A percentile compares a stretch with the other conserved stretches of the same genome.
Evolutionary conservation across 2,113 vertebrate genomes (phyloP).

Genomic region (Myotis lucifugus): DNA sequence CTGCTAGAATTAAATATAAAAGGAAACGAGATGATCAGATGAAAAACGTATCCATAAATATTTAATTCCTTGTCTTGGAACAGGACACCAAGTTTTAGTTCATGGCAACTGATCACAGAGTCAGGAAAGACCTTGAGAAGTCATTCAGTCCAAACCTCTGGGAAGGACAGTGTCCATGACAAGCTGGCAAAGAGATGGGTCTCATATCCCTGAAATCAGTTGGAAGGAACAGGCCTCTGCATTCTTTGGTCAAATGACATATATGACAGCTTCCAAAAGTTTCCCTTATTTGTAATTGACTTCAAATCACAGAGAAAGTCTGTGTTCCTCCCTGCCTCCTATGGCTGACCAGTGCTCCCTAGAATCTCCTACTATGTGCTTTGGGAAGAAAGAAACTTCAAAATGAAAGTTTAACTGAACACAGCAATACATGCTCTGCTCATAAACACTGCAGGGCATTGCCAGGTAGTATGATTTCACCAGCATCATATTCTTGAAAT

Average conservation of each 20-base stretch:
- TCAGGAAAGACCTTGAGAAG: conserved; percentile 7
- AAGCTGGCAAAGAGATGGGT: conserved; percentile 2
- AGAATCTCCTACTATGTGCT: not conserved
- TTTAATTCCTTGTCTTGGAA: conserved; percentile 66
- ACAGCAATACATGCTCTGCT: not conserved
- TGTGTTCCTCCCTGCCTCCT: not conserved
- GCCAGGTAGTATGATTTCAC: not conserved
- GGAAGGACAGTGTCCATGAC: not conserved
- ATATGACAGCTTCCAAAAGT: not conserved
- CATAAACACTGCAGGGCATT: not conserved
- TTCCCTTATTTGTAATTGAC: not conserved
- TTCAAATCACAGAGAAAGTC: not conserved
- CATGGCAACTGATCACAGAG: conserved; percentile 19
- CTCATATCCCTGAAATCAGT: conserved; percentile 34
- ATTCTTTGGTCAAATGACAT: not conserved
- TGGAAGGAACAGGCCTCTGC: not conserved
- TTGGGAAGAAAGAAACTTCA: not conserved
- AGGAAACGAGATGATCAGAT: conserved; percentile 52
- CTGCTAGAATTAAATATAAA: conserved; percentile 57
- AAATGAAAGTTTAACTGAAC: not conserved
- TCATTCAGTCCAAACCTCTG: conserved; percentile 1
- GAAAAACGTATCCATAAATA: conserved; percentile 48
- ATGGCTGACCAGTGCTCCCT: not conserved
- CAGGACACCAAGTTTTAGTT: conserved; percentile 48
- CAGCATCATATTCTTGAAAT: not conserved